These are phyloP conservation scores for Anas bahamensis DNA, from an alignment of 2,797 vertebrate genomes.

Conservation along the genomic window DNA sequence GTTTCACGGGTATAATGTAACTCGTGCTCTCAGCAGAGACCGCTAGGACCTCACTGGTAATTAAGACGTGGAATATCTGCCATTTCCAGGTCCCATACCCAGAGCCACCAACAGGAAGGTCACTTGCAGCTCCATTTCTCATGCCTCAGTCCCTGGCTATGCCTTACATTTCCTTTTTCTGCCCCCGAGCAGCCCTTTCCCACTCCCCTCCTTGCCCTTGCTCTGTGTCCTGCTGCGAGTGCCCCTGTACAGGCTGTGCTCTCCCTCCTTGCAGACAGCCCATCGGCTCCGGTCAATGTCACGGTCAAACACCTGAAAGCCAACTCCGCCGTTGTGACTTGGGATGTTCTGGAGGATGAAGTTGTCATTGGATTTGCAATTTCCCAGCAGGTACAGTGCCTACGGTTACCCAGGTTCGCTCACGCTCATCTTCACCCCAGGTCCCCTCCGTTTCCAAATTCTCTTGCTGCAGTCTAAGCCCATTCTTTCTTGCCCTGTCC, in stretches of 20 bases:
- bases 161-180: background rate
- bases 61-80: fast-evolving
- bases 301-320: conserved; percentile 93
- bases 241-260: conserved; percentile 25
- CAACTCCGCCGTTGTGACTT: conserved; percentile 93
- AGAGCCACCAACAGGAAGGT: background rate
- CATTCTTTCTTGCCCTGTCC: background rate
- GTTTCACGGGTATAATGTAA: fast-evolving
- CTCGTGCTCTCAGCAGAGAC: background rate
- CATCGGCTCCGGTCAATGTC: conserved; percentile 95
- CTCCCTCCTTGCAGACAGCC: conserved; percentile 83
- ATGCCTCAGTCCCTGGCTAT: background rate
- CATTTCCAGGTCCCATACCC: background rate
- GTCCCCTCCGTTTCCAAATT: background rate
- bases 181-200: background rate
- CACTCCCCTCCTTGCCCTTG: background rate
- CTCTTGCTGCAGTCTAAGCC: background rate
- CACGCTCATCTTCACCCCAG: background rate
- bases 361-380: conserved; percentile 96
- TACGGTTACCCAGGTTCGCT: background rate
- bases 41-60: background rate
- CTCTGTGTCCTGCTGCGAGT: background rate
- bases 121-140: background rate
- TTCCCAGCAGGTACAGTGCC: conserved; percentile 90
- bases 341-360: conserved; percentile 95